Evolutionary conservation across 1,140 invertebrate genomes (phyloP).

Genomic region (Lepeophtheirus salmonis): DNA sequence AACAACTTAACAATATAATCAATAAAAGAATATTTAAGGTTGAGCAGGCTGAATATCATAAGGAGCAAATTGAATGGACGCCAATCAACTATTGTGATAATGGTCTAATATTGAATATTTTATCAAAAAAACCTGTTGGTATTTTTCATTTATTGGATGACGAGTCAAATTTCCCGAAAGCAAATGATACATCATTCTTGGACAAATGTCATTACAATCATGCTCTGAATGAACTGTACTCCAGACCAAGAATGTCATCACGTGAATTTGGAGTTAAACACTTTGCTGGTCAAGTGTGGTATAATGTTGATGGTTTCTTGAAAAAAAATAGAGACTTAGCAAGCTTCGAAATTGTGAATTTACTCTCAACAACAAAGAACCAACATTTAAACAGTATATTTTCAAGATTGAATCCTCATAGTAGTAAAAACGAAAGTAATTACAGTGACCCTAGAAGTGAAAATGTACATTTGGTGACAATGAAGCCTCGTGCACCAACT

Average conservation of each 20-base stretch:
- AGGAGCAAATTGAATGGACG: slow-evolving; percentile 77
- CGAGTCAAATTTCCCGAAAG: slow-evolving; percentile 91
- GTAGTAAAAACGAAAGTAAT: background rate
- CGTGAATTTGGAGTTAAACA: slow-evolving; percentile 79
- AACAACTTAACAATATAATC: slow-evolving; percentile 86
- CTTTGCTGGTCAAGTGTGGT: slow-evolving; percentile 81
- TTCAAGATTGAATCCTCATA: background rate
- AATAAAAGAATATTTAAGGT: slow-evolving; percentile 92
- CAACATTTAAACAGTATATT: slow-evolving; percentile 32
- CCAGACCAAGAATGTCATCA: slow-evolving; percentile 66
- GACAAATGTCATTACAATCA: slow-evolving; percentile 98
- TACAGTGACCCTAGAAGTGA: background rate
- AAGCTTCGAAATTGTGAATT: slow-evolving; percentile 32
- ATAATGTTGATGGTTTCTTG: slow-evolving; percentile 82
- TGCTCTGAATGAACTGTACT: slow-evolving; percentile 79
- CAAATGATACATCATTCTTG: slow-evolving; percentile 76
- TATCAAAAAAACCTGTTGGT: slow-evolving; percentile 88
- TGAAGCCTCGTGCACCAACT: slow-evolving; percentile 86
- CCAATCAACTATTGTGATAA: slow-evolving; percentile 40
- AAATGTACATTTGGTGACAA: slow-evolving; percentile 84
- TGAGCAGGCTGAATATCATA: slow-evolving; percentile 71
- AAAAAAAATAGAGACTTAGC: slow-evolving; percentile 90
- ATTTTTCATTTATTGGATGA: slow-evolving; percentile 87
- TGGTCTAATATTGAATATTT: slow-evolving; percentile 61
- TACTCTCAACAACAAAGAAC: slow-evolving; percentile 34